Evolutionary conservation across 2,797 vertebrate genomes (phyloP).

Genomic region (Botia kubotai): DNA sequence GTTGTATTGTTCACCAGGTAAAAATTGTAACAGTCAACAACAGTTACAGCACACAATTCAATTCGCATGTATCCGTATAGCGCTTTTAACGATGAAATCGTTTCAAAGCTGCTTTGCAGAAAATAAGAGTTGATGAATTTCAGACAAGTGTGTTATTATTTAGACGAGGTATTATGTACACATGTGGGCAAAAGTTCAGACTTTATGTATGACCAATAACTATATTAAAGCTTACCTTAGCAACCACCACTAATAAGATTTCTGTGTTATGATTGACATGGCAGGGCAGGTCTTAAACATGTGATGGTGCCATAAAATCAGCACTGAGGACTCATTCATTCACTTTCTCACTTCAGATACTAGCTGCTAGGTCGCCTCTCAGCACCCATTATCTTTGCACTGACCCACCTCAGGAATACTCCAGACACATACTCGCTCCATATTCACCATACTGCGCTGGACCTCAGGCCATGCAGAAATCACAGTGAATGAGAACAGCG

Average conservation of each 20-base stretch:
- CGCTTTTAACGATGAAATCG: no score
- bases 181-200: no score
- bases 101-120: no score
- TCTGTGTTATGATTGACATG: neutral
- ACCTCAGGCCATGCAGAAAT: slow-evolving; percentile 11
- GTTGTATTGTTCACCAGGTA: no score
- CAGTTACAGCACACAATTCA: no score
- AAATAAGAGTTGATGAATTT: no score
- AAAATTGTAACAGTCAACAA: no score
- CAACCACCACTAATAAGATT: neutral
- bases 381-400: slow-evolving; percentile 23
- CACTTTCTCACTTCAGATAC: neutral
- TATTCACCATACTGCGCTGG: slow-evolving; percentile 7
- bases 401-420: slow-evolving; percentile 11
- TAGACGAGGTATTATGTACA: no score
- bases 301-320: slow-evolving; percentile 3
- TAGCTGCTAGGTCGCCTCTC: slow-evolving; percentile 22
- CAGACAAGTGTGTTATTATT: no score
- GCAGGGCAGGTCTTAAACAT: neutral
- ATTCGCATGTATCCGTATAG: no score
- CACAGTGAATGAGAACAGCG: slow-evolving; percentile 25
- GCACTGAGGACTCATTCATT: neutral
- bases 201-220: no score
- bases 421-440: slow-evolving; percentile 3
- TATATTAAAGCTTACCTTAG: neutral